Evolutionary conservation across 2,888 invertebrate species (phyloP), one percentile per base, ranked within the genome.

Genomic region (Agriopis marginaria): DNA sequence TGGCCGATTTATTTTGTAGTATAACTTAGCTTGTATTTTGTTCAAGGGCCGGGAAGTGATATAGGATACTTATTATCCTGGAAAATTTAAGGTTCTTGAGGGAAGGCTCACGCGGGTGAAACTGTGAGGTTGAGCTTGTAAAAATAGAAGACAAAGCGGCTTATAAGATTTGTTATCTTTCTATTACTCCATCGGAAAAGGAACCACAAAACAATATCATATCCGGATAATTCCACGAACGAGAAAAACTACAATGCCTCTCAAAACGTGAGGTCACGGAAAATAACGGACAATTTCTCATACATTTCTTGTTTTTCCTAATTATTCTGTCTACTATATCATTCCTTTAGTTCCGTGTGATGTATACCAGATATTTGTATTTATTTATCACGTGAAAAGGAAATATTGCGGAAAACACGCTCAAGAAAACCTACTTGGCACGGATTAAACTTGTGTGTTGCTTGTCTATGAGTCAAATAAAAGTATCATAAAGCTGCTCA

Each of bases 321-420:
- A 75, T 76, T 72, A 73, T 72, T 71, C 54, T 66, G 61, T 70
- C 69, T 62, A 53, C 63, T 63, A 63, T 71, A 72, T 73, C 68
- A 70, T 67, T 61, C 39, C n/a, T 53, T 56, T 66, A 63, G 60
- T 67, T 62, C 53, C 68, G 23, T 47, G 47, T 73, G 68, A 66
- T 51, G 45, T 68, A 62, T 71, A 42, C 10, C 17, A 51, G 58
- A 62, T 45, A 12, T 59, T 59, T 66, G 47, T 66, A 51, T 68
- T 49, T 71, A 61, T 70, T 60, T 70, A 58, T 65, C 62, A 66
- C 47, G 56, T 62, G 17, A 10, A 40, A 62, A 14, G 62, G 58
- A 32, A 51, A 62, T 23, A 40, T 51, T 12, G 65, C 14, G 55
- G 55, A 45, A 47, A 63, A 53, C 39, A 39, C 42, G 50, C 40